These are phyloP conservation scores for Pseudorectes ferrugineus DNA, from an alignment of 2,113 vertebrate genomes.

Conservation along the genomic window DNA sequence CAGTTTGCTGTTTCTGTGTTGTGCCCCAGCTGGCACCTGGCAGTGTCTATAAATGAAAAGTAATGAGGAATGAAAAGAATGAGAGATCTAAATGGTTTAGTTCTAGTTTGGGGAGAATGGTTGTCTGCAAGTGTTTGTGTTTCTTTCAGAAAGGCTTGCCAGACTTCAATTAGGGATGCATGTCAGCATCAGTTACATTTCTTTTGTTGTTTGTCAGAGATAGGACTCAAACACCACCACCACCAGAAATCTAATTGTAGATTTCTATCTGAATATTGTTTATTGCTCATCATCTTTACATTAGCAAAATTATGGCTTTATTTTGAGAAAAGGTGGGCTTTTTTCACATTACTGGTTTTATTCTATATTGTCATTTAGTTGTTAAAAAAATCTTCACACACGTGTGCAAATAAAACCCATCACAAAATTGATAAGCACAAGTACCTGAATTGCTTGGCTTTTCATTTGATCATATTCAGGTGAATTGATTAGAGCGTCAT, in stretches of 20 bases:
- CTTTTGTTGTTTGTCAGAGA: neutral
- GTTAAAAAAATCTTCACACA: neutral
- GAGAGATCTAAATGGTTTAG: neutral
- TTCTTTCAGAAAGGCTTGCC: neutral
- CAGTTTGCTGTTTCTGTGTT: neutral
- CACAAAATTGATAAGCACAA: neutral
- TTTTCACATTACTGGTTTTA: neutral
- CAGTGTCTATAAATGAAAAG: neutral
- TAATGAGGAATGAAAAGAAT: neutral
- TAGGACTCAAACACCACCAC: neutral
- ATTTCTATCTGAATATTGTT: neutral
- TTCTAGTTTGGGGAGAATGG: neutral
- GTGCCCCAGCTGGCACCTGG: slow-evolving; percentile 19
- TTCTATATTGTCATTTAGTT: neutral
- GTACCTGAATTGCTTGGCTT: neutral
- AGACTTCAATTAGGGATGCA: neutral
- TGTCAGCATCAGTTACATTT: neutral
- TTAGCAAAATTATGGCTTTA: neutral
- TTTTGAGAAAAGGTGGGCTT: neutral
- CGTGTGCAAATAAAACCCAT: neutral
- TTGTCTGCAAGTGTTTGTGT: neutral
- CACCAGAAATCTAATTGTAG: neutral
- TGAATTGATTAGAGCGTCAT: neutral
- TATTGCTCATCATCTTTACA: neutral
- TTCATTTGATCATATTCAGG: neutral